Conservation (phyloP, 1,140 invertebrate genomes). For the Mamestra configurata region DNA sequence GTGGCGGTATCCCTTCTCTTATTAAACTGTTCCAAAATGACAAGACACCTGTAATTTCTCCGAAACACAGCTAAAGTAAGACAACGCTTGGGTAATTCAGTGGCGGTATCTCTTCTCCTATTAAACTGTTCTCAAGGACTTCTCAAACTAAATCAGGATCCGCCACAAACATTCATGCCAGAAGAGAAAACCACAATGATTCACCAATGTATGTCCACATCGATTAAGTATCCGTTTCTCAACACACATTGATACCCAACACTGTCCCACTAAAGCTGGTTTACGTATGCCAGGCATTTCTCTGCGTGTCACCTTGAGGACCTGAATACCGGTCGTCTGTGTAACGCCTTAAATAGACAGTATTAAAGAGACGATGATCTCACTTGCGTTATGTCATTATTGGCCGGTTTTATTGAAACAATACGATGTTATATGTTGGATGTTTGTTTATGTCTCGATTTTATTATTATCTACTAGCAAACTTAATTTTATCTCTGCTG, state of each 20-base stretch:
- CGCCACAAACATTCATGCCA: not conserved
- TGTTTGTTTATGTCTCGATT: too few species aligned
- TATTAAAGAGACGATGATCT: conserved; percentile 26
- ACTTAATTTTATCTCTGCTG: too few species aligned
- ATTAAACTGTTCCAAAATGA: too few species aligned
- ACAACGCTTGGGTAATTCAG: too few species aligned
- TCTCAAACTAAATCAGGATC: not conserved
- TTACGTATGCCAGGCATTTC: conserved; percentile 28
- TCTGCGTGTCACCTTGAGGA: conserved; percentile 33
- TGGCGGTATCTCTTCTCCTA: too few species aligned
- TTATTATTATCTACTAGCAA: too few species aligned
- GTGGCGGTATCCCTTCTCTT: too few species aligned
- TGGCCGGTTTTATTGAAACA: conserved; percentile 16
- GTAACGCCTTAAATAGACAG: conserved; percentile 29
- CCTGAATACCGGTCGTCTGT: conserved; percentile 8
- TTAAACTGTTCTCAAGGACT: too few species aligned
- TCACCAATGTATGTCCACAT: not conserved
- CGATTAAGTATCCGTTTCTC: not conserved
- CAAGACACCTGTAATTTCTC: too few species aligned
- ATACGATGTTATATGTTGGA: too few species aligned
- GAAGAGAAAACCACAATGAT: conserved; percentile 1
- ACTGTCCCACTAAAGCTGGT: conserved; percentile 5
- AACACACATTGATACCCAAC: not conserved
- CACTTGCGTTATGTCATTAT: conserved; percentile 28
- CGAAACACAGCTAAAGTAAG: too few species aligned